phyloP scores from a whole-genome alignment of 1,140 invertebrate species.

The Formica exsecta region DNA sequence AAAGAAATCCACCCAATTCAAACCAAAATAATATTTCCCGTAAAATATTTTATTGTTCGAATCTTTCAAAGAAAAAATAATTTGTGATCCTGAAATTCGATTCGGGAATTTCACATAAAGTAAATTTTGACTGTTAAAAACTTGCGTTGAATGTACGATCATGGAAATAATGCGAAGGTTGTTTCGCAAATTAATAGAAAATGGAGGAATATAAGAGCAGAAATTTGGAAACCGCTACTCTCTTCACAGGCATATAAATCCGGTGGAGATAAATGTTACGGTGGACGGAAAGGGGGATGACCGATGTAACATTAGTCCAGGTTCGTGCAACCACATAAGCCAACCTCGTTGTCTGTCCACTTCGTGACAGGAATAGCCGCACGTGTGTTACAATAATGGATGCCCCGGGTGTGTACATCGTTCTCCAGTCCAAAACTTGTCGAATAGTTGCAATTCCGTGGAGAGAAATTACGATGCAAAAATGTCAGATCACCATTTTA shows the following conservation, averaged over 20 bases:
- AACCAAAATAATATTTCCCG: background rate
- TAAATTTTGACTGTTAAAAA: background rate
- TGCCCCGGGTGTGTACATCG: background rate
- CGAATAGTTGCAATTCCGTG: background rate
- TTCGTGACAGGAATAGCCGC: constrained; percentile 55
- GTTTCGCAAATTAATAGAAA: background rate
- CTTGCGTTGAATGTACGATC: background rate
- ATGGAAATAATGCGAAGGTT: background rate
- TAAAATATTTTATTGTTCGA: background rate
- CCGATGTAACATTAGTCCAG: constrained; percentile 64
- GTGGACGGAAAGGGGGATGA: constrained; percentile 48
- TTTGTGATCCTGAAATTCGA: background rate
- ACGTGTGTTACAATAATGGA: constrained; percentile 66
- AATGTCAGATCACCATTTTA: background rate
- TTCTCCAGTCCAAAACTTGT: constrained; percentile 30
- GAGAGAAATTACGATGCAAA: background rate
- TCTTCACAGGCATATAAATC: background rate
- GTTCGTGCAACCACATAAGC: constrained; percentile 61
- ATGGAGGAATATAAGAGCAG: no score
- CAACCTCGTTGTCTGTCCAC: constrained; percentile 49
- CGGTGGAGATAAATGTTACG: constrained; percentile 47
- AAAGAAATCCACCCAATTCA: background rate
- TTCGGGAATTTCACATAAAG: background rate
- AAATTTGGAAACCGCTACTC: background rate
- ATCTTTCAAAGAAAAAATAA: background rate